Percentiles rank a stretch among this genome's conserved stretches.
Conservation (phyloP, 2,113 vertebrate species). For the cattle (Bos taurus) region ARS-UCD2.0 NC_037337.1:86296501-86297000, state of each 20-base stretch:
- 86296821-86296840: conserved; percentile 82
- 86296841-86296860: conserved; percentile 85
- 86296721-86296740: not conserved
- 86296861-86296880: conserved; percentile 92
- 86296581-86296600: not conserved
- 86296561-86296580: not conserved
- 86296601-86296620: conserved; percentile 1
- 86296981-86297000: conserved; percentile 17
- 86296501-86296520: conserved; percentile 21
- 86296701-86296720: not conserved
- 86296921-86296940: conserved; percentile 78
- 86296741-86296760: not conserved
- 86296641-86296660: conserved; percentile 2
- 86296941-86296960: conserved; percentile 42
- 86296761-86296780: conserved; percentile 84
- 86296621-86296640: not conserved
- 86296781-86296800: conserved; percentile 88
- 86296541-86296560: not conserved
- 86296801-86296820: conserved; percentile 88
- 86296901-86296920: conserved; percentile 86
- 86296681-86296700: conserved; percentile 15
- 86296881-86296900: conserved; percentile 88
- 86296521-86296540: not conserved
- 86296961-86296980: not conserved
- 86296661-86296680: not conserved